phyloP scores from a whole-genome alignment of 2,113 vertebrate genomes.

The Muntiacus muntjak region DNA sequence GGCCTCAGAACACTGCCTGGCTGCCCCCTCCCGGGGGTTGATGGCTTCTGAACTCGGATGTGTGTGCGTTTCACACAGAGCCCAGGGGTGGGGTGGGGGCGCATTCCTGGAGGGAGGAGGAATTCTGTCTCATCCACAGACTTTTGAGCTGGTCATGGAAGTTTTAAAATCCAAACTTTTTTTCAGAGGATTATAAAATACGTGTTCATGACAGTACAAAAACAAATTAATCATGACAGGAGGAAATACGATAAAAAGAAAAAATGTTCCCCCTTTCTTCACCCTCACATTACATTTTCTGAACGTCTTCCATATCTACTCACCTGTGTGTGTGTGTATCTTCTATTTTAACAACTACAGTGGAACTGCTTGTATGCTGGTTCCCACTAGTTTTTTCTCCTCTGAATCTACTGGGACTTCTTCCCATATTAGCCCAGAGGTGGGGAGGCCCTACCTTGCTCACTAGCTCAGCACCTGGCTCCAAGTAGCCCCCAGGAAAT shows the following conservation, averaged over 20 bases:
- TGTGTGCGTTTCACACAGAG: not conserved
- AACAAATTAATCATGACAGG: not conserved
- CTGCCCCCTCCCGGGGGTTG: rapidly evolving
- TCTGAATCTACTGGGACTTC: rapidly evolving
- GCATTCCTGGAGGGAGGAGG: not conserved
- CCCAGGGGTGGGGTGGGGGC: not conserved
- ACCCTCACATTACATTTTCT: not conserved
- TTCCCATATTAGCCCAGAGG: rapidly evolving
- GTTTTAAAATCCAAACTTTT: not conserved
- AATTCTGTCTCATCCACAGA: not conserved
- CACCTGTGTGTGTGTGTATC: not conserved
- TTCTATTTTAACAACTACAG: rapidly evolving
- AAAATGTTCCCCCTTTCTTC: not conserved
- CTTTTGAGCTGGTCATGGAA: not conserved
- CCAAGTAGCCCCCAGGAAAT: rapidly evolving
- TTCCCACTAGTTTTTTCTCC: too few species aligned
- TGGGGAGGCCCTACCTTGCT: not conserved
- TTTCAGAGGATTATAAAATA: not conserved
- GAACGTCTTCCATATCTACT: not conserved
- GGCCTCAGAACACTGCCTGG: rapidly evolving
- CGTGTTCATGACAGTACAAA: not conserved
- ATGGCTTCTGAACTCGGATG: not conserved
- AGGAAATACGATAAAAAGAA: not conserved
- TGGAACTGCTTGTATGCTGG: rapidly evolving
- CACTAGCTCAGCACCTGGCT: rapidly evolving